Percentiles rank a stretch among this genome's conserved stretches.
These are phyloP conservation scores for Polietes domitor DNA, from an alignment of 2,888 invertebrate genomes.

Conservation along the genomic window DNA sequence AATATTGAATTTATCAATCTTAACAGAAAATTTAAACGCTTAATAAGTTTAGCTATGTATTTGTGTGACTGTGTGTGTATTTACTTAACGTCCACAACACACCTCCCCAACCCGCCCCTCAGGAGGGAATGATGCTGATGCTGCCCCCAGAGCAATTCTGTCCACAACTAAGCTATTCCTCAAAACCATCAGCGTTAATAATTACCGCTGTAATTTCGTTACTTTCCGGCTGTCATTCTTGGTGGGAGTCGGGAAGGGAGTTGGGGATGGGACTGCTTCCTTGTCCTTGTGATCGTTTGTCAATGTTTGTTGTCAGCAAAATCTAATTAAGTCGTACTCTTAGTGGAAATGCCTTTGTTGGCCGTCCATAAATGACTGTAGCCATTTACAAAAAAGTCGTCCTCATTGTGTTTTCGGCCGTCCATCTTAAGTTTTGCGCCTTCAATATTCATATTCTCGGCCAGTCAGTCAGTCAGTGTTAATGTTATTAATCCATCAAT, in stretches of 20 bases:
- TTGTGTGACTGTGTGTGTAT: too few species aligned
- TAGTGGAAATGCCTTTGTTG: neutral
- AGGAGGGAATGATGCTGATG: neutral
- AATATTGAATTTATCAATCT: conserved; percentile 27
- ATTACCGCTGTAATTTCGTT: conserved; percentile 4
- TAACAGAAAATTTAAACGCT: conserved; percentile 2
- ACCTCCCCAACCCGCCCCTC: too few species aligned
- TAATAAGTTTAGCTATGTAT: conserved; percentile 5
- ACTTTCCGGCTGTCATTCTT: neutral
- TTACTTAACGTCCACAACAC: neutral
- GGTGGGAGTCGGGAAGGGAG: neutral
- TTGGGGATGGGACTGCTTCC: neutral
- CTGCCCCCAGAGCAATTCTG: neutral
- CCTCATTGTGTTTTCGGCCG: neutral
- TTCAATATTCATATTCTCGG: neutral
- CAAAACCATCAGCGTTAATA: neutral
- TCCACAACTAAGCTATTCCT: neutral
- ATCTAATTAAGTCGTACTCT: conserved; percentile 14
- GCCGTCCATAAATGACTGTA: neutral
- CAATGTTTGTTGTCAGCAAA: neutral
- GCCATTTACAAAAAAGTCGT: neutral
- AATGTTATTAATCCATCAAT: conserved; percentile 43
- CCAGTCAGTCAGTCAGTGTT: neutral
- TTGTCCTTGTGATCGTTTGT: conserved; percentile 11
- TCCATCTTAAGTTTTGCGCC: neutral